Conservation (phyloP, 2,888 invertebrate genomes). For the Notodonta ziczac region DNA sequence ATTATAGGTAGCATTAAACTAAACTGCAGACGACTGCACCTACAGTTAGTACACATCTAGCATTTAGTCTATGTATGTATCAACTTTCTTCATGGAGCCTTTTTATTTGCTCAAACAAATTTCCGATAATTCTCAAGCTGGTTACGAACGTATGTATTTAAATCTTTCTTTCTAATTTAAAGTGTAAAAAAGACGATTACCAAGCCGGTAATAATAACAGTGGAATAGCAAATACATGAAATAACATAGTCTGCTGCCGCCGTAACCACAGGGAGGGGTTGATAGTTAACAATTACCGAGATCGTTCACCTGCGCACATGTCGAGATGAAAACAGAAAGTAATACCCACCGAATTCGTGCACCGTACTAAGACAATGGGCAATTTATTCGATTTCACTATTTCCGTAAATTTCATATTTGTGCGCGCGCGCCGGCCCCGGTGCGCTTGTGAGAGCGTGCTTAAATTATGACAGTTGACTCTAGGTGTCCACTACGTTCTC, state of each 20-base stretch:
- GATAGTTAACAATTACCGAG: slow-evolving; percentile 45
- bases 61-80: slow-evolving; percentile 2
- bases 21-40: background rate
- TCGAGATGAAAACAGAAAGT: slow-evolving; percentile 78
- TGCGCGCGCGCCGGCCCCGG: slow-evolving; percentile 40
- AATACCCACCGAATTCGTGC: slow-evolving; percentile 76
- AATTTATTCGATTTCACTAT: slow-evolving; percentile 83
- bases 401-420: slow-evolving; percentile 78
- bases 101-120: slow-evolving; percentile 25
- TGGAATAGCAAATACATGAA: slow-evolving; percentile 34
- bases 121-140: slow-evolving; percentile 32
- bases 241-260: slow-evolving; percentile 18
- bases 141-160: slow-evolving; percentile 26
- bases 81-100: slow-evolving; percentile 30
- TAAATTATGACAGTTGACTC: slow-evolving; percentile 34
- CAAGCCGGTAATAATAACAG: slow-evolving; percentile 23
- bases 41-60: background rate
- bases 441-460: slow-evolving; percentile 41
- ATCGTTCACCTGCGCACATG: slow-evolving; percentile 66
- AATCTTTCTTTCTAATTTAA: slow-evolving; percentile 36
- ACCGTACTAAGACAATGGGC: slow-evolving; percentile 75
- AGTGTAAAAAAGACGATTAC: slow-evolving; percentile 28
- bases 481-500: slow-evolving; percentile 22
- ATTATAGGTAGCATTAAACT: background rate
- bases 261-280: slow-evolving; percentile 42